A percentile compares a stretch with the other conserved stretches of the same genome.
Evolutionary conservation across 2,888 invertebrate genomes (phyloP).

Genomic region (Drosophila mulleri): DNA sequence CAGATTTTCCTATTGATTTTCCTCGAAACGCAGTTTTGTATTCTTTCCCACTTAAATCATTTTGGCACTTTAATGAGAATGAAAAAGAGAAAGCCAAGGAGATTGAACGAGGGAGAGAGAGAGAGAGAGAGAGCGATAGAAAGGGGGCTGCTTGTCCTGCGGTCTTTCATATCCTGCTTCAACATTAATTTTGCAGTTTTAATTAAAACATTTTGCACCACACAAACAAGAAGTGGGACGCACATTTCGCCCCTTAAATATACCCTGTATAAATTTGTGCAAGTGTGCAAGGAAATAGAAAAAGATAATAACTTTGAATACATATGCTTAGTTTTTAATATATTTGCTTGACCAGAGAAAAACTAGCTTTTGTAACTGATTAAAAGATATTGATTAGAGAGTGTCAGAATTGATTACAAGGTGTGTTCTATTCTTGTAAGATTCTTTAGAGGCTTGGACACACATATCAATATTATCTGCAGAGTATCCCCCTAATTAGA

Average conservation of each 20-base stretch:
- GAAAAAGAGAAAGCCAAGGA: background rate
- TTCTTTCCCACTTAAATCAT: constrained; percentile 62
- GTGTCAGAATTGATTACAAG: background rate
- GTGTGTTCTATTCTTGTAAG: background rate
- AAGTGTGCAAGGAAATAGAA: background rate
- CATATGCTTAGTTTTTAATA: too few species aligned
- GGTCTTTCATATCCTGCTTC: constrained; percentile 49
- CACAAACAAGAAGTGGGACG: constrained; percentile 16
- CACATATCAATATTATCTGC: too few species aligned
- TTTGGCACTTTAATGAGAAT: constrained; percentile 70
- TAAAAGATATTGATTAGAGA: background rate
- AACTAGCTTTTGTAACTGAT: background rate
- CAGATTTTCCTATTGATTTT: constrained; percentile 63
- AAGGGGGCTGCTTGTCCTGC: background rate
- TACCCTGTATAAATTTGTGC: background rate
- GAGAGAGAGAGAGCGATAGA: background rate
- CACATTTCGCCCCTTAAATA: constrained; percentile 19
- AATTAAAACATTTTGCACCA: constrained; percentile 71
- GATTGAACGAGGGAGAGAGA: too few species aligned
- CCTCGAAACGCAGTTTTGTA: constrained; percentile 1
- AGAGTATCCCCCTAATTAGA: background rate
- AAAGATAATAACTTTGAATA: too few species aligned
- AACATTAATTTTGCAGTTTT: constrained; percentile 79
- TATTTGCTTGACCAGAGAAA: too few species aligned
- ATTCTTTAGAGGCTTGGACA: too few species aligned